Evolutionary conservation across 1,140 invertebrate species (phyloP), one percentile per base, ranked within the genome.

Genomic region (Drosophila parabipectinata): DNA sequence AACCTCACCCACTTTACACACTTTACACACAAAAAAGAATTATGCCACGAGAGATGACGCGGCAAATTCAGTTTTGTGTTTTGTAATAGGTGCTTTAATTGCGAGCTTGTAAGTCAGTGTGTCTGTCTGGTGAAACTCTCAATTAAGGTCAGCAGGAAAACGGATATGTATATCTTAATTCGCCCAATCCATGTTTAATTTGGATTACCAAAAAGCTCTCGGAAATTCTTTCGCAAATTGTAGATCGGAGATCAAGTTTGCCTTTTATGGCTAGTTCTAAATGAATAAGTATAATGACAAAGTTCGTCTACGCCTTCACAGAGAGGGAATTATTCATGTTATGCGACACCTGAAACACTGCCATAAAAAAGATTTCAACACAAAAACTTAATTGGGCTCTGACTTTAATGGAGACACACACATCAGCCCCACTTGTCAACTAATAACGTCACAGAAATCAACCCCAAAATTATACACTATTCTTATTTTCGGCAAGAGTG

Each of bases 401-500:
- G 80, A 76, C 71, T 69, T 84, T 84, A 83, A 84, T 79, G 79
- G 79, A 34, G 68, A 73, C 68, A 67, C 66, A 67, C 67, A 80
- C 72, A 32, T 58, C 60, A 61, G 12, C 68, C 64, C 54, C 61
- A 59, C 61, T 64, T 60, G 79, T 56, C 66, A 69, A 69, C 66
- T 69, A 69, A 69, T 44, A 67, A 64, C 59, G 64, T 47, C 56
- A 39, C 41, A 39, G 18, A 28, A 21, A 47, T 24, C 44, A 32
- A 26, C n/a, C 63, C 37, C 1, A 14, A 44, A 57, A 57, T 30
- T 34, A 44, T 68, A 68, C 54, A 58, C 57, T 57, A 57, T 57
- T 30, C 57, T 62, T 58, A 57, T 57, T 41, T 61, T 62, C 26
- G 37, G 59, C 3, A 4, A 9, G 34, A 21, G 48, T 34, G 26